Percentiles rank a stretch among this genome's conserved stretches.
Evolutionary conservation across 2,888 invertebrate species (phyloP).

Genomic region (Frankliniella intonsa): DNA sequence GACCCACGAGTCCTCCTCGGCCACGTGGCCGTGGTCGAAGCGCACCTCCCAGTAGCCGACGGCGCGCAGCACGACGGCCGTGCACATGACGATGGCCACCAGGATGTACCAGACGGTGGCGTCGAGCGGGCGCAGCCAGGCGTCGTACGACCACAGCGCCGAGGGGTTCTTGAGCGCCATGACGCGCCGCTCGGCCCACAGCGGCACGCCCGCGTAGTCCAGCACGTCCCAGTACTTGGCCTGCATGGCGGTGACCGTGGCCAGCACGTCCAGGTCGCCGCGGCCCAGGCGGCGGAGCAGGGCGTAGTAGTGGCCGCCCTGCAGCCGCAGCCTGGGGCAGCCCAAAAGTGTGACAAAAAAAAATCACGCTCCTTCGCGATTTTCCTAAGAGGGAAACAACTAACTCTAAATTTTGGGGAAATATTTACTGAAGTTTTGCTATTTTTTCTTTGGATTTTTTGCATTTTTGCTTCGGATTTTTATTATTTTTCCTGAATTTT

Average conservation of each 20-base stretch:
- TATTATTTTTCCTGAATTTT: no score
- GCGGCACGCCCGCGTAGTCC: not conserved
- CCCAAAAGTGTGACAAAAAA: no score
- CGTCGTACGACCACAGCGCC: slow-evolving; percentile 21
- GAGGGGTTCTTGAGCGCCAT: not conserved
- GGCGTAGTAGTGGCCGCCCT: not conserved
- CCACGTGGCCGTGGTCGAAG: slow-evolving; percentile 18
- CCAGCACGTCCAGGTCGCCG: not conserved
- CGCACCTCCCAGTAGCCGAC: slow-evolving; percentile 18
- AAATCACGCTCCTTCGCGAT: no score
- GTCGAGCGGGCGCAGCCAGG: slow-evolving; percentile 9
- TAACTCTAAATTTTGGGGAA: no score
- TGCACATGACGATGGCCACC: not conserved
- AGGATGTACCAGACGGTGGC: not conserved
- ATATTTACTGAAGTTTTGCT: no score
- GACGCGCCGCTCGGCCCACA: not conserved
- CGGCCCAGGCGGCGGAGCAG: not conserved
- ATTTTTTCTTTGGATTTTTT: no score
- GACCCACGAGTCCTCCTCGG: not conserved
- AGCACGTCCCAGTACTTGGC: not conserved
- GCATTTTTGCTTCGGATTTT: no score
- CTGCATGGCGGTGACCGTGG: not conserved
- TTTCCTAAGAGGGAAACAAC: no score
- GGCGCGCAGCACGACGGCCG: slow-evolving; percentile 3
- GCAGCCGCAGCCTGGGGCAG: not conserved